Evolutionary conservation across 1,140 invertebrate genomes (phyloP).

Genomic region (Euwallacea fornicatus): DNA sequence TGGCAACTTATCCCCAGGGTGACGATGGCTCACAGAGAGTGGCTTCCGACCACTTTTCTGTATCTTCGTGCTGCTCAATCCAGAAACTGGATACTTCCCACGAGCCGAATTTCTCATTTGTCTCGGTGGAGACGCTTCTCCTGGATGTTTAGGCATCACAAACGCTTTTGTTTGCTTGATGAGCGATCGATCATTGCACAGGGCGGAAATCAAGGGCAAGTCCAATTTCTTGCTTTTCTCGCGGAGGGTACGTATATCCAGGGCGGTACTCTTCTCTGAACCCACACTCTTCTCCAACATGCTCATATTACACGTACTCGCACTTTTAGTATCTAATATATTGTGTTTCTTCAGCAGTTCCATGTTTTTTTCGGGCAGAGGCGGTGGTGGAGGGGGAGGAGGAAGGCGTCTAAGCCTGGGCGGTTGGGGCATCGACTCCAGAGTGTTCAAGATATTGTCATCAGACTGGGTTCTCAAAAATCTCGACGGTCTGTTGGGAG

Average conservation of each 20-base stretch:
- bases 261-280: constrained; percentile 42
- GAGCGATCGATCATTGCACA: constrained; percentile 85
- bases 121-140: constrained; percentile 43
- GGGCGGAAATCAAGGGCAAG: constrained; percentile 82
- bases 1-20: constrained; percentile 62
- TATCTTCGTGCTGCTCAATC: constrained; percentile 62
- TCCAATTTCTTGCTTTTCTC: constrained; percentile 87
- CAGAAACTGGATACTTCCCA: constrained; percentile 64
- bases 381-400: constrained; percentile 75
- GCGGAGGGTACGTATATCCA: constrained; percentile 78
- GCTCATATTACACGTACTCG: constrained; percentile 10
- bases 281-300: background rate
- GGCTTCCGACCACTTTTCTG: constrained; percentile 61
- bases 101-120: constrained; percentile 46
- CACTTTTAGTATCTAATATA: constrained; percentile 31
- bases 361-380: constrained; percentile 35
- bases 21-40: constrained; percentile 59
- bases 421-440: constrained; percentile 54
- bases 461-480: constrained; percentile 73
- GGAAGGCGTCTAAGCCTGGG: constrained; percentile 67
- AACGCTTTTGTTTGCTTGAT: constrained; percentile 84
- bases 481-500: constrained; percentile 56
- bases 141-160: constrained; percentile 69
- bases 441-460: constrained; percentile 72
- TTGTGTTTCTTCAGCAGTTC: constrained; percentile 34